Evolutionary conservation across 2,888 invertebrate genomes (phyloP).

Genomic region (Adela reaumurella): DNA sequence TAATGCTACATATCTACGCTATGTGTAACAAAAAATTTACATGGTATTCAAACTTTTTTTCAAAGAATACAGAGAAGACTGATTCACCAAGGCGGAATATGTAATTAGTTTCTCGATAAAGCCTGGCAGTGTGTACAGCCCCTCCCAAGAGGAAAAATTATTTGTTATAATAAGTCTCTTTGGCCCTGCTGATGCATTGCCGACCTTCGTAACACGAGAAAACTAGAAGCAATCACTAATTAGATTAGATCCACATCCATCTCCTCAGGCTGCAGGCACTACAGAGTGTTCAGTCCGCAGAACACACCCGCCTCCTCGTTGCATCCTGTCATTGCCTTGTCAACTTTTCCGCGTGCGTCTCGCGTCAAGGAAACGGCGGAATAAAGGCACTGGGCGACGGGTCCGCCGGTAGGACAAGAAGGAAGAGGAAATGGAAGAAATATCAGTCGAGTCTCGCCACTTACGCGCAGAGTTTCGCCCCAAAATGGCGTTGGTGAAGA

Average conservation of each 20-base stretch:
- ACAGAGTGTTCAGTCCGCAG: no score
- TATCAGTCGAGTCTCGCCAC: constrained; percentile 57
- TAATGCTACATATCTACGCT: no score
- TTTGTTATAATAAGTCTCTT: neutral
- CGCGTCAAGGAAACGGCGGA: constrained; percentile 6
- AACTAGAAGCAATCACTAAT: constrained; percentile 30
- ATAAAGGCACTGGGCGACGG: no score
- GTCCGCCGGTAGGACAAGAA: neutral
- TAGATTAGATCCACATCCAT: constrained; percentile 33
- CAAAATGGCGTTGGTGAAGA: constrained; percentile 59
- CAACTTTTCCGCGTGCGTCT: constrained; percentile 9
- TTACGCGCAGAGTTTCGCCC: constrained; percentile 59
- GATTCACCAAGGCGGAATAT: no score
- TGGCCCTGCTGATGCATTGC: no score
- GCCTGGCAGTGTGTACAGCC: constrained; percentile 4
- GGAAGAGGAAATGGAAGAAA: constrained; percentile 16
- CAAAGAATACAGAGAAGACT: no score
- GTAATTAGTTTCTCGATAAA: no score
- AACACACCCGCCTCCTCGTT: constrained; percentile 36
- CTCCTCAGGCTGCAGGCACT: constrained; percentile 28
- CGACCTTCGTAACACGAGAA: no score
- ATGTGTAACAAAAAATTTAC: no score
- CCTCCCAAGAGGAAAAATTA: constrained; percentile 10
- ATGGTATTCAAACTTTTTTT: no score
- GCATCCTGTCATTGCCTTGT: constrained; percentile 18